These are phyloP conservation scores for Neotragus moschatus DNA, from an alignment of 2,113 vertebrate species.

Conservation along the genomic window DNA sequence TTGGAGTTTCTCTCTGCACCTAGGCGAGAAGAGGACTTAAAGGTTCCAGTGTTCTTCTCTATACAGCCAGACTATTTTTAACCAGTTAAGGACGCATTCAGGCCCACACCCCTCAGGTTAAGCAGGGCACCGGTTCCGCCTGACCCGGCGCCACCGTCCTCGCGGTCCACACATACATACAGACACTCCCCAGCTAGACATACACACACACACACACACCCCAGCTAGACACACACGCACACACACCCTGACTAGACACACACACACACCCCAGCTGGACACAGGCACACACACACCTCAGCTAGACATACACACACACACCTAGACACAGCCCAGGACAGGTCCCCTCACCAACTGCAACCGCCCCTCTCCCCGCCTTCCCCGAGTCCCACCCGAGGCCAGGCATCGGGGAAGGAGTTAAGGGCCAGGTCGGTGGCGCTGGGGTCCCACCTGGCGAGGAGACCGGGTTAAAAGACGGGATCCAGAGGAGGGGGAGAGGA, in stretches of 20 bases:
- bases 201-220: not conserved
- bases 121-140: not conserved
- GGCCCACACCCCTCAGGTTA: not conserved
- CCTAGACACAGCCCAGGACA: not conserved
- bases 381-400: not conserved
- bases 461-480: not conserved
- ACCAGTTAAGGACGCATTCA: slow-evolving; percentile 19
- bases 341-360: not conserved
- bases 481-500: no score
- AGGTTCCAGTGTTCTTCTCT: slow-evolving; percentile 60
- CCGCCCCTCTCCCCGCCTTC: not conserved
- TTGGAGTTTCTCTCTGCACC: slow-evolving; percentile 44
- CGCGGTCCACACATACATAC: not conserved
- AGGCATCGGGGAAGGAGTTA: not conserved
- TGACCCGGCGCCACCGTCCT: not conserved
- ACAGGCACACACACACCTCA: not conserved
- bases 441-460: not conserved
- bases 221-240: not conserved
- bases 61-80: slow-evolving; percentile 65
- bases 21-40: slow-evolving; percentile 36
- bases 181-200: not conserved
- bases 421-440: not conserved
- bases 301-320: not conserved
- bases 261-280: no score
- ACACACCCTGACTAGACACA: no score